Percentiles rank a stretch among this genome's conserved stretches.
These are phyloP conservation scores for Ptychoptera contaminata DNA, from an alignment of 2,888 invertebrate species.

Conservation along the genomic window DNA sequence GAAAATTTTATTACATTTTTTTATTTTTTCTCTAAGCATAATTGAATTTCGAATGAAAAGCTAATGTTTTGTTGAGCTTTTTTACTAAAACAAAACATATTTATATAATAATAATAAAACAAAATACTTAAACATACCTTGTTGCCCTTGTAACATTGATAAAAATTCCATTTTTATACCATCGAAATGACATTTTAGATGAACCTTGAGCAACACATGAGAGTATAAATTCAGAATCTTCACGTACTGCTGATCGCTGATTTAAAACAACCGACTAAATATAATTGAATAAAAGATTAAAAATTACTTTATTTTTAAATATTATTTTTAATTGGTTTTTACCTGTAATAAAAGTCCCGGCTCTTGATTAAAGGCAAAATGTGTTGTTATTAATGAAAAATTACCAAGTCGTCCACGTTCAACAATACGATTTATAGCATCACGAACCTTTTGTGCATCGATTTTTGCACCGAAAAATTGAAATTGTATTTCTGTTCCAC, in stretches of 20 bases:
- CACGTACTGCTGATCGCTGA: constrained; percentile 38
- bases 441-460: constrained; percentile 26
- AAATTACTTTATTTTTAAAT: constrained; percentile 4
- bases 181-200: constrained; percentile 54
- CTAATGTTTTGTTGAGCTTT: too few species aligned
- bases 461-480: constrained; percentile 32
- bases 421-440: constrained; percentile 40
- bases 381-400: constrained; percentile 44
- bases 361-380: constrained; percentile 53
- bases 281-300: constrained; percentile 13
- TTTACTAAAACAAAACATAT: background rate
- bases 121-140: constrained; percentile 36
- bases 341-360: constrained; percentile 56
- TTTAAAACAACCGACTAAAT: constrained; percentile 37
- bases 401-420: constrained; percentile 43
- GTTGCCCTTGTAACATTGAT: constrained; percentile 59
- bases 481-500: constrained; percentile 36
- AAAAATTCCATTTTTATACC: constrained; percentile 66
- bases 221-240: constrained; percentile 60
- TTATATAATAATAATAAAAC: background rate
- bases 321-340: constrained; percentile 12
- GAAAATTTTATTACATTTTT: too few species aligned
- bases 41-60: too few species aligned
- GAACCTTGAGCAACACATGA: constrained; percentile 67
- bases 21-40: too few species aligned